Percentiles rank a stretch among this genome's conserved stretches.
Evolutionary conservation across 2,888 invertebrate genomes (phyloP).

Genomic region (Mythimna lalbum): DNA sequence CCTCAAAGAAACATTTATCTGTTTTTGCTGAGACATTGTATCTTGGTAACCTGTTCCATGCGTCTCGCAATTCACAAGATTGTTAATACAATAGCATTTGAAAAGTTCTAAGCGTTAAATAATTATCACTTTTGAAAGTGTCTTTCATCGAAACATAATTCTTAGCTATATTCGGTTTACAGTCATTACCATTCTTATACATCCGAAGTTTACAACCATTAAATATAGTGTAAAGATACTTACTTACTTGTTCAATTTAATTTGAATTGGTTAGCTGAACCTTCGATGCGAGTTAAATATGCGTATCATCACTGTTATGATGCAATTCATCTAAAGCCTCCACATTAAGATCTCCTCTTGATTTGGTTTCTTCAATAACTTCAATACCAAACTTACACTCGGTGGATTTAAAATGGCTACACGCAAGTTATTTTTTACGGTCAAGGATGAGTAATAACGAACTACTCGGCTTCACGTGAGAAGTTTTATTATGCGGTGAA

Average conservation of each 20-base stretch:
- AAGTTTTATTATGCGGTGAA: constrained; percentile 68
- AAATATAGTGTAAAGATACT: constrained; percentile 4
- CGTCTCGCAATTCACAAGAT: constrained; percentile 46
- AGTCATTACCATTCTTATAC: neutral
- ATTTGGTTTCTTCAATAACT: constrained; percentile 44
- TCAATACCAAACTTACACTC: constrained; percentile 33
- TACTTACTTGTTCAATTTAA: constrained; percentile 18
- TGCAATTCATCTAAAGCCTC: constrained; percentile 67
- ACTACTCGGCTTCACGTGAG: constrained; percentile 70
- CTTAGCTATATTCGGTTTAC: neutral
- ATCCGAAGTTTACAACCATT: neutral
- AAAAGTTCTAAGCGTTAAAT: constrained; percentile 27
- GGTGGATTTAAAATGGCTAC: constrained; percentile 59
- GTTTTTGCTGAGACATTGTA: constrained; percentile 66
- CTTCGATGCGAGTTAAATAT: constrained; percentile 46
- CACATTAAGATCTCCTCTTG: constrained; percentile 56
- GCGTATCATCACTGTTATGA: constrained; percentile 65
- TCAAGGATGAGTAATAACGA: constrained; percentile 78
- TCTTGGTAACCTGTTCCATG: constrained; percentile 42
- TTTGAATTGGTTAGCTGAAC: constrained; percentile 24
- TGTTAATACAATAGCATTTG: constrained; percentile 32
- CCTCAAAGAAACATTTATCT: constrained; percentile 49
- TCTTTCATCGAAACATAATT: constrained; percentile 13
- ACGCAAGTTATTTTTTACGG: constrained; percentile 74
- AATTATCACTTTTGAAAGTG: constrained; percentile 30